Evolutionary conservation across 2,113 vertebrate genomes (phyloP).

Genomic region (Choloepus hoffmanni): DNA sequence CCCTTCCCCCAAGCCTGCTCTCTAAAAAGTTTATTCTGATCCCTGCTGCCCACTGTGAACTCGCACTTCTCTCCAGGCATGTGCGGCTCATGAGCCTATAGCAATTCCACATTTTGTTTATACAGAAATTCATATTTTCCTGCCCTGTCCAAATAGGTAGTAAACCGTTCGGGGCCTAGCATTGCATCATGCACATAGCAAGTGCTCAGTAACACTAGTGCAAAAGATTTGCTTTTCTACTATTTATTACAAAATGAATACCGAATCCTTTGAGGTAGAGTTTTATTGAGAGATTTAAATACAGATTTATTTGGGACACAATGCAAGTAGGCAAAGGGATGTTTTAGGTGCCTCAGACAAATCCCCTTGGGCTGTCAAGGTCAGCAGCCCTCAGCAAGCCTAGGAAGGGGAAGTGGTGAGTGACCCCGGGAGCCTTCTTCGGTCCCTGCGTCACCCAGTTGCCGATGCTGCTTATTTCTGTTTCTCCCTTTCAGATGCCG

Average conservation of each 20-base stretch:
- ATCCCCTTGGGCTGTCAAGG: not conserved
- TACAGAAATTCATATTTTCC: not conserved
- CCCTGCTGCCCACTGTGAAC: not conserved
- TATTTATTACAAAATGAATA: not conserved
- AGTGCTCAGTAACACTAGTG: too few relatives aligned
- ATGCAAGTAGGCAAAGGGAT: not conserved
- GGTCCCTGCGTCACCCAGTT: rapidly evolving
- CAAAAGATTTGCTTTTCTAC: not conserved
- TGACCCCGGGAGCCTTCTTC: not conserved
- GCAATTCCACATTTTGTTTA: too few relatives aligned
- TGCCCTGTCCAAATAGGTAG: not conserved
- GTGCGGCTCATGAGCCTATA: not conserved
- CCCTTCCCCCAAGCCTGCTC: not conserved
- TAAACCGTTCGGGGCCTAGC: not conserved
- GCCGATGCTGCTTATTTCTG: not conserved
- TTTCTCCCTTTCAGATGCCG: too few relatives aligned
- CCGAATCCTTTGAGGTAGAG: not conserved
- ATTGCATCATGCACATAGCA: rapidly evolving
- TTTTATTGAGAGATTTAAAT: not conserved
- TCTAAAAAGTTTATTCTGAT: not conserved
- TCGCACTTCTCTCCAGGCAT: not conserved
- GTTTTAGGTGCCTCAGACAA: not conserved
- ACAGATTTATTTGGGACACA: not conserved
- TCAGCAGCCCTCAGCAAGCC: not conserved
- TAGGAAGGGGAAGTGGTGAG: not conserved